Conservation (phyloP, 2,113 vertebrate species). For the Cettia cetti region DNA sequence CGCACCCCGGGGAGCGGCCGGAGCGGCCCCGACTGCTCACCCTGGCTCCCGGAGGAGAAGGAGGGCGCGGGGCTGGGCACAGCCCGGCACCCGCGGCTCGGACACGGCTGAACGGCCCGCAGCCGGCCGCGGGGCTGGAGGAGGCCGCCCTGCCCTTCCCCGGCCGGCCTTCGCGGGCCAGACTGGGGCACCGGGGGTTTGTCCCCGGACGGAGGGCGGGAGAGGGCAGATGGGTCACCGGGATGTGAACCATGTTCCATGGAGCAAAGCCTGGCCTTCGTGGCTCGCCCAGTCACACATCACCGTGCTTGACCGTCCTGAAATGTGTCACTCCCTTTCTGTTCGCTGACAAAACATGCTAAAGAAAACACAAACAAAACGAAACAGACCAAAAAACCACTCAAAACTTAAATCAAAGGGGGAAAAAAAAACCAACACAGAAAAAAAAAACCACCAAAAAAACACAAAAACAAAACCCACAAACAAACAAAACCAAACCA, state of each 20-base stretch:
- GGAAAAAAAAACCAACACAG: not conserved
- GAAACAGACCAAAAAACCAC: not conserved
- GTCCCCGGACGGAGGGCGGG: too few species aligned
- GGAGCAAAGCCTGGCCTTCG: not conserved
- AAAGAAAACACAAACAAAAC: not conserved
- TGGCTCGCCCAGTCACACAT: not conserved
- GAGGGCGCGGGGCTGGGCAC: not conserved
- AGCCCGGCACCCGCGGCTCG: not conserved
- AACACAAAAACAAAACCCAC: not conserved
- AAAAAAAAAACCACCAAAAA: not conserved
- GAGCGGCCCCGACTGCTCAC: not conserved
- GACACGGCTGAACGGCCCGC: fast-evolving
- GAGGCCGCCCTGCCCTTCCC: not conserved
- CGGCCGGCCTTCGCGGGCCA: not conserved
- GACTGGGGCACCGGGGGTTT: fast-evolving
- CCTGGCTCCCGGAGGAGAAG: not conserved
- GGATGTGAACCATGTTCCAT: not conserved
- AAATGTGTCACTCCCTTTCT: not conserved
- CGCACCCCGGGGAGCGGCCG: not conserved
- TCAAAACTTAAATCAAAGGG: not conserved
- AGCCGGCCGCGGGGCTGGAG: not conserved
- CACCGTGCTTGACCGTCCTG: not conserved
- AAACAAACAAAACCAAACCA: not conserved
- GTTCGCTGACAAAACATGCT: not conserved
- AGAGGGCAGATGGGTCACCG: not conserved